Conservation (phyloP, 2,797 vertebrate genomes). For the Amblyopsis hoosieri region DNA sequence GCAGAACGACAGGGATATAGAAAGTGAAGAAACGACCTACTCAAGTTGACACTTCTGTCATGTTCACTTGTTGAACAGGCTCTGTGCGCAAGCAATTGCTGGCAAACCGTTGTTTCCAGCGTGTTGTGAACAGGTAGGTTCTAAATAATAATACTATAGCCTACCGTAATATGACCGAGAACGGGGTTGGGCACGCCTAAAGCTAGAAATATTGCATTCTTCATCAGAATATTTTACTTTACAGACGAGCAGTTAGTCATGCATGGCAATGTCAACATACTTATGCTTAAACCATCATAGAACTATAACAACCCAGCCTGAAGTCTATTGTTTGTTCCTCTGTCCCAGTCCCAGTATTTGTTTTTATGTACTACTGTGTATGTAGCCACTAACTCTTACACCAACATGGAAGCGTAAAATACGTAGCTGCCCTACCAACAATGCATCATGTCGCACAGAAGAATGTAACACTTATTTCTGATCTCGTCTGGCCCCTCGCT, state of each 20-base stretch:
- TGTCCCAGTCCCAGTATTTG: neutral
- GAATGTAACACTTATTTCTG: neutral
- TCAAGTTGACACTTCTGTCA: constrained; percentile 47
- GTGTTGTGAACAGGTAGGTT: constrained; percentile 48
- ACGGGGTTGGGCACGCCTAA: too few relatives aligned
- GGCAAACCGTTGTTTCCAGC: constrained; percentile 19
- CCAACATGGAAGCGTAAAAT: neutral
- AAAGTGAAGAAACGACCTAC: neutral
- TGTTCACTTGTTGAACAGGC: constrained; percentile 61
- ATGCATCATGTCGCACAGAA: neutral
- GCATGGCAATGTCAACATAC: too few relatives aligned
- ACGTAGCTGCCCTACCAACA: neutral
- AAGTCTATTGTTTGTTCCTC: too few relatives aligned
- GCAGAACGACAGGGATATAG: neutral
- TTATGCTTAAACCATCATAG: too few relatives aligned
- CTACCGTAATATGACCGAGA: too few relatives aligned
- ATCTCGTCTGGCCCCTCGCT: too few relatives aligned
- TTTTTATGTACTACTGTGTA: neutral
- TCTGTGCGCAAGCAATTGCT: constrained; percentile 15
- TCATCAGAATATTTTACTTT: neutral
- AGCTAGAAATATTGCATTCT: neutral
- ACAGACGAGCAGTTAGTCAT: neutral
- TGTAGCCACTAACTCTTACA: too few relatives aligned
- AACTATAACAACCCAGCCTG: too few relatives aligned
- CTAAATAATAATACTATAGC: neutral